Evolutionary conservation across 2,888 invertebrate species (phyloP), one percentile per base, ranked within the genome.

Genomic region (Serripes groenlandicus): DNA sequence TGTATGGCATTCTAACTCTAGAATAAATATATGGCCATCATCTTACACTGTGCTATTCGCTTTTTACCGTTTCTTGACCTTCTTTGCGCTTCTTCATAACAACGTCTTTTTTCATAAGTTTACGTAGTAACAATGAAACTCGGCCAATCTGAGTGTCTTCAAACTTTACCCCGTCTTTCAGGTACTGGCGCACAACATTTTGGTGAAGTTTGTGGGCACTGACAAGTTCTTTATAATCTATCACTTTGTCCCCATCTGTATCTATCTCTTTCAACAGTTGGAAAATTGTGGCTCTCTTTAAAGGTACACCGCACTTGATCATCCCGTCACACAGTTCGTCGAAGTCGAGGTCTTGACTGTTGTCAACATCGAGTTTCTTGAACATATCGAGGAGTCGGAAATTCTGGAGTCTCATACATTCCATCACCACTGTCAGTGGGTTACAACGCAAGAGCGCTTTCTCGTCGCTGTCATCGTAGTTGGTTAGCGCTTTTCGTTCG

Each of bases 361-460:
- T 85, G 56, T 89, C 80, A 21, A 26, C 78, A 66, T 88, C 88
- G n/a, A 88, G 58, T 3, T 75, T 72, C 18, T 83, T 78, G 58
- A 88, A 88, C 74, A 87, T 74, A 58, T 90, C 89, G 11, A 88
- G 26, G 4, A 90, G 71, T 26, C 86, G 64, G 72, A 85, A 76
- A 64, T 90, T 88, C 73, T 88, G 84, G 30, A 90, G 66, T 34
- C 88, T 49, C 75, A 88, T 86, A 72, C 88, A 87, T 62, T 90
- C 88, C 86, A 90, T 88, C 0, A 90, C 72, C 28, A 90, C 89
- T 15, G 76, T 76, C 11, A 90, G 75, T 2, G 89, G 88, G 35
- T 88, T 85, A 42, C 85, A 83, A 0, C 78, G 68, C 26, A 87
- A 28, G 0, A 89, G 71, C 15, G 78, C 75, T 0, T 34, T 69